Evolutionary conservation across 92 coral and sea anemone genomes (phyloP), one percentile per base, ranked within the genome.

Genomic region (Porites rus): DNA sequence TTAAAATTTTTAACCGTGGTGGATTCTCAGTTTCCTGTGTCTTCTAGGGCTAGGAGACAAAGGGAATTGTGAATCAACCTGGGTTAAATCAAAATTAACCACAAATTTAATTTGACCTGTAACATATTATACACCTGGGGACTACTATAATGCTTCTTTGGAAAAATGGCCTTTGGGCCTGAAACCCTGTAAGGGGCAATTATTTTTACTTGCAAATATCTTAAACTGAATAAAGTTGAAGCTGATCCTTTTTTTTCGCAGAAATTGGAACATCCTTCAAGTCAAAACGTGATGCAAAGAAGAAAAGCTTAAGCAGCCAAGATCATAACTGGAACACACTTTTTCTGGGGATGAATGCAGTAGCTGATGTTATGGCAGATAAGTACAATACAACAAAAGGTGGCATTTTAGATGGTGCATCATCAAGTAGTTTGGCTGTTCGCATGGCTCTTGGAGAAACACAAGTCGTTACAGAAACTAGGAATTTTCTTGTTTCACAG

Each of bases 391-490:
- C 99, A 28, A 92, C 92, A 19, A 97, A 97, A 79, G 88, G 99
- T 51, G 94, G 92, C 54, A 91, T 97, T 56, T 87, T 97, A 31
- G 93, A 97, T 81, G 97, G 92, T 3, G 96, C 93, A 82, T 93
- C 99, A 1, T 95, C 98, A 21, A 87, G 89, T 21, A 96, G 98
- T 75, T 93, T 97, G 79, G 99, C 99, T 75, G 93, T 97, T 10
- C 92, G 99, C 21, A 97, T 97, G 99, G 99, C 99, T 62, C 91
- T 97, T 8, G 99, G 99, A 7, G 99, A 97, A 85, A 97, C 99
- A 58, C 99, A 97, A 81, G 92, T 95, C 72, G 99, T 97, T 12
- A 98, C 99, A 12, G 99, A 97, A 52, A 97, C 99, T n/a, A 92
- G 96, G 69, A 94, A 97, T 80, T 97, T 97, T 67, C 93, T 97